These are phyloP conservation scores for Heliocidaris tuberculata DNA, from an alignment of 35 echinoderm and acorn worm species.

Conservation along the genomic window DNA sequence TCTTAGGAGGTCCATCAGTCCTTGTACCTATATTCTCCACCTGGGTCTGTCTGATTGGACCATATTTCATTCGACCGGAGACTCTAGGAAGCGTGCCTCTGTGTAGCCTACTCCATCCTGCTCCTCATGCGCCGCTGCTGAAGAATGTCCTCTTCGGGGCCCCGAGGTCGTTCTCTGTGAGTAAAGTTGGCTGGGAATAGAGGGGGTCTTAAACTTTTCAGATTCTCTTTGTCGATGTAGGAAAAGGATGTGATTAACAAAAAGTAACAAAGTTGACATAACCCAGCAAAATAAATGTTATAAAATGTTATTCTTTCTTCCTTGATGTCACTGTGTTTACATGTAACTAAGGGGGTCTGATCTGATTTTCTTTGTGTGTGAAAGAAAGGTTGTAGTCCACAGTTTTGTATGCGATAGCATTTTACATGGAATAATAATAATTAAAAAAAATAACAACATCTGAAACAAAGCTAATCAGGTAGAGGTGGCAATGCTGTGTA, in stretches of 20 bases:
- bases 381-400: too few relatives aligned
- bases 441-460: too few relatives aligned
- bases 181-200: not conserved
- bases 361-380: too few relatives aligned
- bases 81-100: too few relatives aligned
- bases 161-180: not conserved
- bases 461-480: too few relatives aligned
- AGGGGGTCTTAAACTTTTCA: constrained; percentile 1
- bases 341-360: too few relatives aligned
- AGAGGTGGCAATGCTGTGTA: too few relatives aligned
- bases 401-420: too few relatives aligned
- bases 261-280: not conserved
- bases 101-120: constrained; percentile 79
- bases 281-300: not conserved
- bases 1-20: too few relatives aligned
- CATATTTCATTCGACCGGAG: not conserved
- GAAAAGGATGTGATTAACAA: not conserved
- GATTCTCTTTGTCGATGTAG: constrained; percentile 44
- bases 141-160: constrained; percentile 85
- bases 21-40: not conserved
- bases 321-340: not conserved
- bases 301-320: not conserved
- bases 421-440: too few relatives aligned
- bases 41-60: not conserved
- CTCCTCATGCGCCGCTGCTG: constrained; percentile 90